Conservation (phyloP, 2,888 invertebrate species). For the Lypha dubia region DNA sequence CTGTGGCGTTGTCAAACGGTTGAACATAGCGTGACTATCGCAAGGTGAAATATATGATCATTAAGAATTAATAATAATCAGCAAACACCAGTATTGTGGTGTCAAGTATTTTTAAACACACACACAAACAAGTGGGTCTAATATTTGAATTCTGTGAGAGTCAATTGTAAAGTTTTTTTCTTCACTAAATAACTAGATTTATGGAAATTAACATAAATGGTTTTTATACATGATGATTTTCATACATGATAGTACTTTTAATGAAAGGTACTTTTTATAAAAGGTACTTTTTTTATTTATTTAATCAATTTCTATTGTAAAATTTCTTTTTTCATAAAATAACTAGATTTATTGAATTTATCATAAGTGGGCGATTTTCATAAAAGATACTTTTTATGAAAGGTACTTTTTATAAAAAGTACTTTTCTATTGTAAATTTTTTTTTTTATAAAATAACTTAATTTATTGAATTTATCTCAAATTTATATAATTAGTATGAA, state of each 20-base stretch:
- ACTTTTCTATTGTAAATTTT: too few species aligned
- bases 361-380: not conserved
- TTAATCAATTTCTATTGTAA: too few species aligned
- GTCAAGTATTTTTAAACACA: not conserved
- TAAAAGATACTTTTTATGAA: not conserved
- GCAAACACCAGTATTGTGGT: conserved; percentile 8
- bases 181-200: not conserved
- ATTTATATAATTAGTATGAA: too few species aligned
- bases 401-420: not conserved
- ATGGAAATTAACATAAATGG: not conserved
- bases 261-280: too few species aligned
- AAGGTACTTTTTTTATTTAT: too few species aligned
- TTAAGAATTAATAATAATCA: conserved; percentile 25
- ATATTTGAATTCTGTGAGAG: conserved; percentile 14
- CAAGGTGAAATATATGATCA: conserved; percentile 45
- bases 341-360: too few species aligned
- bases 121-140: not conserved
- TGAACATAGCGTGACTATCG: conserved; percentile 11
- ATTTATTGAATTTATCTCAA: too few species aligned
- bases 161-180: not conserved
- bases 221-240: too few species aligned
- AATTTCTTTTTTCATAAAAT: too few species aligned
- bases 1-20: conserved; percentile 37
- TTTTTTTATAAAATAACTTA: too few species aligned
- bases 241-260: too few species aligned